Conservation (phyloP, 2,113 vertebrate genomes). For the Alaudala cheleensis region DNA sequence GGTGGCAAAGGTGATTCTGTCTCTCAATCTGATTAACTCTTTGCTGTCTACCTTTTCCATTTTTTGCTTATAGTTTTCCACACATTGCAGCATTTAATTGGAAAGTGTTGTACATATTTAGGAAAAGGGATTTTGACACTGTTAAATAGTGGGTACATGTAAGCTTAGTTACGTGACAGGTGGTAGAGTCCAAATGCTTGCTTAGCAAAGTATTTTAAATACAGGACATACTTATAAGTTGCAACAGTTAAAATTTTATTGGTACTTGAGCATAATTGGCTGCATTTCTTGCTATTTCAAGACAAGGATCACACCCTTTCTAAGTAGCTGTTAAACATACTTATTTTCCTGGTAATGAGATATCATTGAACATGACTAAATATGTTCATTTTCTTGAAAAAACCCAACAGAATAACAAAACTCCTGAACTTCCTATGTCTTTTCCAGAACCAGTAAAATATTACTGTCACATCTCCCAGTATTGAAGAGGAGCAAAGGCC, state of each 20-base stretch:
- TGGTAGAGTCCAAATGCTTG: background rate
- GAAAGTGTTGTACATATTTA: background rate
- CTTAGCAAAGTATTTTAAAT: background rate
- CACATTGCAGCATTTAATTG: background rate
- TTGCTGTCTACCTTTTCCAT: background rate
- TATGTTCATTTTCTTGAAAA: background rate
- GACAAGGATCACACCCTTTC: accelerated
- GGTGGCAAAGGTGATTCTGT: background rate
- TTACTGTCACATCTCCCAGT: background rate
- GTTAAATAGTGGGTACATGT: background rate
- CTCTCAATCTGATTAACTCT: background rate
- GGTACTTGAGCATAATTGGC: background rate
- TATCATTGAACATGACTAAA: background rate
- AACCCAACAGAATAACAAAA: background rate
- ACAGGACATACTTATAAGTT: background rate
- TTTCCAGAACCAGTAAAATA: background rate
- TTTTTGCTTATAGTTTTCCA: background rate
- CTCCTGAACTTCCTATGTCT: background rate
- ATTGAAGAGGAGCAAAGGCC: background rate
- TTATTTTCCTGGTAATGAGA: background rate
- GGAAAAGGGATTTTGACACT: background rate
- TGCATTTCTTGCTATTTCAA: background rate
- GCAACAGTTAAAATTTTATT: background rate
- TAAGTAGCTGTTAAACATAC: background rate
- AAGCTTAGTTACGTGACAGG: background rate